Base-by-base conservation (phyloP, 2,888 invertebrate genomes). In the Drosophila nigritarsus region DNA sequence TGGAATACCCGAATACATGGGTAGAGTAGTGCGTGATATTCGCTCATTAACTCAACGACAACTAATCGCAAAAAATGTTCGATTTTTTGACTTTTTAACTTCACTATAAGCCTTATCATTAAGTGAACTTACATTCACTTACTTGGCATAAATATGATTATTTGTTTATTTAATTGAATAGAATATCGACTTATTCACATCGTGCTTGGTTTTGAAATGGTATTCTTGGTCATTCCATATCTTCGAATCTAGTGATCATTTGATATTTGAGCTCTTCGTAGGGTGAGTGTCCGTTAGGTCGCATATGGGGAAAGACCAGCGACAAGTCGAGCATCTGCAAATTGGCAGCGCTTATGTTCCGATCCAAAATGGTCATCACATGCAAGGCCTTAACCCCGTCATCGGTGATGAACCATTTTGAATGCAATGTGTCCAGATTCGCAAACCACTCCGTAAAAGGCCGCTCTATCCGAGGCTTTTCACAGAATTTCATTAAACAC, bases 21-120 rank as follows among this genome's bases (percentile, higher is more conserved):
- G 42, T 13, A 6, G 3, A 13, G 20, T 3, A 20, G 45, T 45
- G 20, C 8, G 8, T 8, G 24, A 45, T 15, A 15, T 24, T 45
- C 24, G 7, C 45, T 32, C 30, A 63, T 63, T 64, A 62, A 50
- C 49, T 63, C 40, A 49, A 65, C 30, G 20, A 56, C 30, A 42
- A 42, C 27, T 49, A 27, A 49, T 49, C 18, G 48, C 27, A 18
- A 45, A 20, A 20, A 45, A 13, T 3, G 13, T 13, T 13, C 1
- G 7, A 13, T 20, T 20, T 45, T 20, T 13, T 13, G 13, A 45
- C 45, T 20, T 20, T 3, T 13, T 13, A 8, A 20, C 20, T 20
- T 7, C 20, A 20, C 13, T 20, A 0, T 2, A 13, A 20, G 1
- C 3, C 13, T 20, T 1, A 7, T 7, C 20, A 24, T 15, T 20